Conservation (phyloP, 2,797 vertebrate species). For the Lates japonicus region DNA sequence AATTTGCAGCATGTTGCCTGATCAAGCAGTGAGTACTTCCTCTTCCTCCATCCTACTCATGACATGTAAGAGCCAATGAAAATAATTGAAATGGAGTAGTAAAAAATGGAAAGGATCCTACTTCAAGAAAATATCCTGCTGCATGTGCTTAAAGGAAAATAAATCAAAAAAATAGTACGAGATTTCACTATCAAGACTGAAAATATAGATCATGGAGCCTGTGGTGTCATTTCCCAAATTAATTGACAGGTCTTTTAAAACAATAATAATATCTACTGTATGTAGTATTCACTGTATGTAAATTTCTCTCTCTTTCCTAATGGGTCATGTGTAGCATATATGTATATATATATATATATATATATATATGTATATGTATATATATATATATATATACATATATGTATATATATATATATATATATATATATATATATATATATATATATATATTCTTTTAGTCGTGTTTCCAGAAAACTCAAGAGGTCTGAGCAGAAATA, state of each 20-base stretch:
- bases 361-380: no score
- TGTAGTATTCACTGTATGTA: background rate
- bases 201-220: background rate
- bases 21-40: background rate
- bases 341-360: background rate
- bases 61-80: slow-evolving; percentile 1
- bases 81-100: background rate
- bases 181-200: slow-evolving; percentile 2
- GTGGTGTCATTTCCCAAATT: background rate
- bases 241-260: background rate
- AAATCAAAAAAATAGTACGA: background rate
- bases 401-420: no score
- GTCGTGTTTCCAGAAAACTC: slow-evolving; percentile 52
- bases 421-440: no score
- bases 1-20: slow-evolving; percentile 1
- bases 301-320: slow-evolving; percentile 47
- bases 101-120: background rate
- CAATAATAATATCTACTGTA: background rate
- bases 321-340: no score
- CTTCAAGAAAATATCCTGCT: background rate
- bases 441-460: slow-evolving; percentile 39
- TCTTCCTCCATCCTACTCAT: background rate
- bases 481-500: slow-evolving; percentile 56
- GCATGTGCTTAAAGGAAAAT: background rate
- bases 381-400: no score